Evolutionary conservation across 2,113 vertebrate species (phyloP).

Genomic region (Chrysemys picta): DNA sequence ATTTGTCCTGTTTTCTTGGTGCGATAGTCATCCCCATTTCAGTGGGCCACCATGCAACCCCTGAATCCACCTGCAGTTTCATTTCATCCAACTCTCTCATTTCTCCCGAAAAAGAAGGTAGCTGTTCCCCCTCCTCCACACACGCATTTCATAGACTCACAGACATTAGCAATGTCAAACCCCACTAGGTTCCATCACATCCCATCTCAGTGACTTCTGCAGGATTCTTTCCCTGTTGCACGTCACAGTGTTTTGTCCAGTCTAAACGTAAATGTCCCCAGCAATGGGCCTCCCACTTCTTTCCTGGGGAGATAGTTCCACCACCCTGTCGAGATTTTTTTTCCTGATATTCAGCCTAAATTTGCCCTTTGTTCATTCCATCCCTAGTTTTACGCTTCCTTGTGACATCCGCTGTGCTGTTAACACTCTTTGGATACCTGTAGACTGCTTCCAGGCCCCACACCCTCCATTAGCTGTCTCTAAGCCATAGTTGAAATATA

Average conservation of each 20-base stretch:
- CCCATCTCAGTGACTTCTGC: background rate
- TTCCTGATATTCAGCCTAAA: background rate
- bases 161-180: background rate
- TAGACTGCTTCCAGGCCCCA: slow-evolving; percentile 66
- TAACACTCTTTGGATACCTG: slow-evolving; percentile 61
- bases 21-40: rapidly evolving
- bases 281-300: background rate
- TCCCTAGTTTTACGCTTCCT: background rate
- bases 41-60: rapidly evolving
- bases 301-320: background rate
- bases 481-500: slow-evolving; percentile 73
- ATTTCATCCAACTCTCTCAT: background rate
- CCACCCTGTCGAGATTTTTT: background rate
- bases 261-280: background rate
- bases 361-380: background rate
- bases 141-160: background rate
- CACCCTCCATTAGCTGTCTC: slow-evolving; percentile 71
- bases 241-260: background rate
- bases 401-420: background rate
- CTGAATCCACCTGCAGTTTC: background rate
- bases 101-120: background rate
- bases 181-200: background rate
- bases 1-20: background rate
- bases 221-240: background rate
- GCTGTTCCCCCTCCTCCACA: rapidly evolving